Evolutionary conservation across 2,797 vertebrate genomes (phyloP), one percentile per base, ranked within the genome.

Genomic region (Australoheros facetus): DNA sequence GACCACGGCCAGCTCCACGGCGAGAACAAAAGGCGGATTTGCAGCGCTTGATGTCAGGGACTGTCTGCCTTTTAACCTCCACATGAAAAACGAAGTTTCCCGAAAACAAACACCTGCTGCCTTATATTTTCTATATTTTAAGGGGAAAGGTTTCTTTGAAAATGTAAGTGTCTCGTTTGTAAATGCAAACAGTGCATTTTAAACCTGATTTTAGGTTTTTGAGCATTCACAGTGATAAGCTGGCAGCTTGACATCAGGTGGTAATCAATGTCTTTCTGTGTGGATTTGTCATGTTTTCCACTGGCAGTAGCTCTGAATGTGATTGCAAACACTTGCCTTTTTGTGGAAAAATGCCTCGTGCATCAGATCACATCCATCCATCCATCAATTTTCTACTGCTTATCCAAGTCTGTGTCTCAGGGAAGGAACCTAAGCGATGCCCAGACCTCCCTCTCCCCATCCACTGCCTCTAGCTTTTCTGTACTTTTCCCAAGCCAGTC

Each of bases 1-100:
- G 76, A 96, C 95, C 95, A 79, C 48, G 95, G 95, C 75, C 94
- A 96, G 95, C 89, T 90, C 94, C 92, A 83, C 91, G 16, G 78
- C 79, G 89, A 96, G 95, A 96, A 96, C 95, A 96, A 96, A 96
- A 96, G 95, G 94, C 93, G 93, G 94, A 96, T 95, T 95, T 94
- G 90, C 91, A 53, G 92, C 83, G 58, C 91, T 92, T 92, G 92
- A 92, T 91, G 88, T 95, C 92, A 93, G 95, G 94, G 91, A 92
- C 84, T 79, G 84, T 94, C 89, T 62, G 19, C 73, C 3, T 85
- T 73, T 91, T 90, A 51, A 2, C 0, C 32, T 1, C 26, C 1
- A 0, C 17, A 1, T 1, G 1, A 78, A 87, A 93, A 92, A 88
- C 85, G 89, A 89, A 91, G 71, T 56, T 6, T 16, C n/a, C 28